Percentiles rank a stretch among this genome's conserved stretches.
Evolutionary conservation across 2,113 vertebrate genomes (phyloP).

Genomic region (Cryptomyrus ogoouensis): DNA sequence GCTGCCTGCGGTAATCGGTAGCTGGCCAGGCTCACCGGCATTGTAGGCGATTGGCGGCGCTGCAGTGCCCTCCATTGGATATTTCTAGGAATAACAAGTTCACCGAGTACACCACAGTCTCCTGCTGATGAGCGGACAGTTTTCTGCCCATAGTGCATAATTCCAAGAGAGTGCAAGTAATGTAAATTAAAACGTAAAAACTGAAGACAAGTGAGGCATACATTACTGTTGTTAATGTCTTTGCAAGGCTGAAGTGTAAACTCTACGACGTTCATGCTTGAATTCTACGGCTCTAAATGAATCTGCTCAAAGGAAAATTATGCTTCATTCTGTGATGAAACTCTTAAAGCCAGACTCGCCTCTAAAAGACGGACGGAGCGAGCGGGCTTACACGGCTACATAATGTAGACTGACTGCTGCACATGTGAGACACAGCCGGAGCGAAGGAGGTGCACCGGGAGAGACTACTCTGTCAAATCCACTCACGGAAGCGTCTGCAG

Average conservation of each 20-base stretch:
- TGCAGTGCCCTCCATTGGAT: background rate
- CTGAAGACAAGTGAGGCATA: background rate
- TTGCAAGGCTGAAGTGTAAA: background rate
- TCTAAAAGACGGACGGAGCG: background rate
- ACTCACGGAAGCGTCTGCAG: slow-evolving; percentile 18
- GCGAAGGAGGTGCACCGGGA: background rate
- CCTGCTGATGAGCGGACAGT: background rate
- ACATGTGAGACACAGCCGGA: slow-evolving; percentile 3
- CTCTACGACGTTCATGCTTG: background rate
- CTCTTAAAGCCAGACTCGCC: background rate
- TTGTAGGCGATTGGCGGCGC: background rate
- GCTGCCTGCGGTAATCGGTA: background rate
- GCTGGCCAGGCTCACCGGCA: background rate
- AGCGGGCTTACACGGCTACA: background rate
- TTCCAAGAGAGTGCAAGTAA: background rate
- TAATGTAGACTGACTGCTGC: slow-evolving; percentile 1
- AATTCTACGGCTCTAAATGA: background rate
- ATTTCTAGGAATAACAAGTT: background rate
- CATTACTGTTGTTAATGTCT: background rate
- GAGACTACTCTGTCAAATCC: slow-evolving; percentile 26
- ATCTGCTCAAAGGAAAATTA: background rate
- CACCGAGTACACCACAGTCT: background rate
- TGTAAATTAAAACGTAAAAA: background rate
- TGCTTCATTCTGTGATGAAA: background rate
- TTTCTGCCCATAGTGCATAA: background rate